Evolutionary conservation across 2,888 invertebrate genomes (phyloP).

Genomic region (Lymantria dispar): DNA sequence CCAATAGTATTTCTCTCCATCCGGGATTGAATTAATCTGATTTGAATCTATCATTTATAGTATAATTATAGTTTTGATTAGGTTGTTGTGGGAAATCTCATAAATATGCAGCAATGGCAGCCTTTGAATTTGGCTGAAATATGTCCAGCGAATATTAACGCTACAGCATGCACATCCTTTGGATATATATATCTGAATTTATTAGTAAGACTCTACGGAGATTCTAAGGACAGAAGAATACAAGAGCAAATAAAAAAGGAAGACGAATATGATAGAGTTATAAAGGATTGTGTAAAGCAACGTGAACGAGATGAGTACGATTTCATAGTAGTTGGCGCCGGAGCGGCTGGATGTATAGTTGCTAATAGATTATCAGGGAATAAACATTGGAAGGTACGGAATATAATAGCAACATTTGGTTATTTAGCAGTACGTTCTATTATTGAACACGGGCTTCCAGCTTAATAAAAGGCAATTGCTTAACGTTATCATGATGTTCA

Average conservation of each 20-base stretch:
- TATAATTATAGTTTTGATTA: too few species aligned
- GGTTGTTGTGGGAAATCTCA: neutral
- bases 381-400: constrained; percentile 47
- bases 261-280: constrained; percentile 21
- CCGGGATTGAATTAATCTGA: too few species aligned
- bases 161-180: constrained; percentile 49
- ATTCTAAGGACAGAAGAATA: constrained; percentile 34
- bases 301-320: neutral
- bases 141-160: constrained; percentile 40
- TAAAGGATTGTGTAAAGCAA: neutral
- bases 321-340: constrained; percentile 22
- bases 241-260: constrained; percentile 15
- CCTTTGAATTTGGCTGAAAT: constrained; percentile 38
- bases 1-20: too few species aligned
- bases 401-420: neutral
- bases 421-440: neutral
- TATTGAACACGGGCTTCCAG: too few species aligned
- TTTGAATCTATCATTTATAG: too few species aligned
- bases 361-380: constrained; percentile 52
- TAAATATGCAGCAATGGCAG: constrained; percentile 9
- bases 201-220: constrained; percentile 48
- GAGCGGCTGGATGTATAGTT: constrained; percentile 50
- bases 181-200: constrained; percentile 52
- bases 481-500: too few species aligned
- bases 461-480: too few species aligned